Percentiles rank a stretch among this genome's conserved stretches.
Conservation (phyloP, 1,140 invertebrate species). For the Diabrotica virgifera region DNA sequence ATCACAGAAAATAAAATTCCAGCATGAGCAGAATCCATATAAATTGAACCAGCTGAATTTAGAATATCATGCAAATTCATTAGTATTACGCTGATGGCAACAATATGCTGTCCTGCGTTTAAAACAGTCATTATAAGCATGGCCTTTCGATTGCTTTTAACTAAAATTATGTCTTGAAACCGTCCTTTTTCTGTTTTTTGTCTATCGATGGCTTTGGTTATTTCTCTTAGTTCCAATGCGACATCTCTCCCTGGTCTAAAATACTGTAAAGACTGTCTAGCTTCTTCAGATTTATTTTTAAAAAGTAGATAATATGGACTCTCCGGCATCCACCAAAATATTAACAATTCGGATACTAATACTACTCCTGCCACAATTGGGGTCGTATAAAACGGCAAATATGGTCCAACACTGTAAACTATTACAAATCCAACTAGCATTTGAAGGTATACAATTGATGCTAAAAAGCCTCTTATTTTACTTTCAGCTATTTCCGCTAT, state of each 20-base stretch:
- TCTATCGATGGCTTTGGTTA: conserved; percentile 26
- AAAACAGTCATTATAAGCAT: conserved; percentile 33
- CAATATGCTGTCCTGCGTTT: conserved; percentile 32
- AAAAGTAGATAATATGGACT: conserved; percentile 37
- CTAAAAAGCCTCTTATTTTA: conserved; percentile 39
- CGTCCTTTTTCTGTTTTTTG: conserved; percentile 32
- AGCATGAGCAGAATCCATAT: conserved; percentile 24
- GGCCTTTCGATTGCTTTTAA: conserved; percentile 36
- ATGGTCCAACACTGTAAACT: conserved; percentile 36
- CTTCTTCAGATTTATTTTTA: conserved; percentile 48
- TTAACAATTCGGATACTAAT: background rate
- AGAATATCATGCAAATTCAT: conserved; percentile 40
- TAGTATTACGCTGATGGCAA: conserved; percentile 41
- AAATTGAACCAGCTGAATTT: conserved; percentile 41
- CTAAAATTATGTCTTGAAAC: conserved; percentile 30
- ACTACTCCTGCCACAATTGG: conserved; percentile 31
- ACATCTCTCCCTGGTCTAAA: conserved; percentile 48
- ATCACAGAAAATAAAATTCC: conserved; percentile 34
- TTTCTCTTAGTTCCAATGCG: conserved; percentile 38
- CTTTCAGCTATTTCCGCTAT: conserved; percentile 43
- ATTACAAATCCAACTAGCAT: conserved; percentile 39
- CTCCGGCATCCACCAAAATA: conserved; percentile 37
- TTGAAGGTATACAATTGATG: conserved; percentile 38
- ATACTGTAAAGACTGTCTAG: conserved; percentile 51
- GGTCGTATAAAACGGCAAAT: conserved; percentile 27